Percentiles rank a stretch among this genome's conserved stretches.
phyloP scores from a whole-genome alignment of 2,888 invertebrate genomes.

The Philhelius pedissequus region DNA sequence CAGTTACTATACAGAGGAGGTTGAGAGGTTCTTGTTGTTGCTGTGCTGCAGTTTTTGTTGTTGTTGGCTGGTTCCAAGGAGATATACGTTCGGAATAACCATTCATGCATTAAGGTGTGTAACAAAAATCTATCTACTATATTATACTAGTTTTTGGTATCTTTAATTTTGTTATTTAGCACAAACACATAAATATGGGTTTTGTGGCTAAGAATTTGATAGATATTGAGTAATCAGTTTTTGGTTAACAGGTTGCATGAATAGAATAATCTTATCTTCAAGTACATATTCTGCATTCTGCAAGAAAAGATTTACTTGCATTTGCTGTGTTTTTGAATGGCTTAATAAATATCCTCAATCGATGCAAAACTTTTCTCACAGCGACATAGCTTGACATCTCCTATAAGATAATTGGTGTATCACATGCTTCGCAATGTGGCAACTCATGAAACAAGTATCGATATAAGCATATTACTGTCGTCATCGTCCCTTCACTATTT shows the following conservation, averaged over 20 bases:
- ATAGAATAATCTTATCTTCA: conserved; percentile 10
- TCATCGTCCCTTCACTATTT: conserved; percentile 7
- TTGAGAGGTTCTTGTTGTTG: conserved; percentile 57
- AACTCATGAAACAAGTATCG: background rate
- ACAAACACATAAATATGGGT: conserved; percentile 11
- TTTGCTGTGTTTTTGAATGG: conserved; percentile 44
- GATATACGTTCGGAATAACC: conserved; percentile 67
- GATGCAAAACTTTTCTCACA: background rate
- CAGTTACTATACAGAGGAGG: conserved; percentile 36
- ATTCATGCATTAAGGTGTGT: conserved; percentile 68
- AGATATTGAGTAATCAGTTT: conserved; percentile 35
- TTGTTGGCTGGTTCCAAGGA: conserved; percentile 56
- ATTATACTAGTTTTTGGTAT: conserved; percentile 44
- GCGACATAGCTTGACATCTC: conserved; percentile 22
- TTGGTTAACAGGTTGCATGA: background rate
- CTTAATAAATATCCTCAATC: conserved; percentile 53
- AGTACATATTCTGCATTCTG: conserved; percentile 33
- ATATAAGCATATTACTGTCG: conserved; percentile 1
- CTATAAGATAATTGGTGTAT: conserved; percentile 38
- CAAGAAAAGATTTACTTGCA: conserved; percentile 35
- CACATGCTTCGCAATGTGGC: background rate
- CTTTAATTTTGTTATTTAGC: conserved; percentile 12
- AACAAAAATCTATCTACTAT: conserved; percentile 44
- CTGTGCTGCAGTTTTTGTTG: conserved; percentile 25
- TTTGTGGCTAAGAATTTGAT: conserved; percentile 26